Evolutionary conservation across 2,797 vertebrate genomes (phyloP), one percentile per base, ranked within the genome.

Genomic region (Moxostoma hubbsi): DNA sequence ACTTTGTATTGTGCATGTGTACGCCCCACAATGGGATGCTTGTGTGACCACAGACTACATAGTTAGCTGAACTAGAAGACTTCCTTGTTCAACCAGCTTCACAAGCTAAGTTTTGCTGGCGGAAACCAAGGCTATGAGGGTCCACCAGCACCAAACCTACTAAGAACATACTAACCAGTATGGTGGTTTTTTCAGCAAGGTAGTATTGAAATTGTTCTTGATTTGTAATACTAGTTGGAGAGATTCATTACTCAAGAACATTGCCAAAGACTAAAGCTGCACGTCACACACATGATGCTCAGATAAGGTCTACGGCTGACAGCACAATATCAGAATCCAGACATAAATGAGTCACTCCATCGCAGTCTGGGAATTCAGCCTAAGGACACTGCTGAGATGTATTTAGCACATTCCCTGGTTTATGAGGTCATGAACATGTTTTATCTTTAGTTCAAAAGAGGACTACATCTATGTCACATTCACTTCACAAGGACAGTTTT

Each of bases 401-500:
- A 49, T 10, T 18, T 59, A n/a, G 73, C 64, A 82, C 24, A 79
- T 18, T 78, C 55, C 54, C 47, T 50, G 75, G 18, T 50, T 61
- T 46, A 69, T 36, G 36, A 36, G 36, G 10, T 16, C 36, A 36
- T 10, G 47, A 16, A 24, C 70, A 72, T 43, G 55, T 59, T 72
- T 72, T 8, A 76, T 59, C 74, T 67, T 62, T 13, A 10, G 15
- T n/a, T n/a, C 6, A 46, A 36, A 55, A 57, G 51, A 57, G 61
- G 57, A 76, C 81, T 82, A 77, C 54, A 11, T 57, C 74, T 76
- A 74, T 12, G 6, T 51, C 51, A 73, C 51, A 77, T 63, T 71
- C 55, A 73, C 85, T 71, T 73, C 68, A 62, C 61, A 12, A 73
- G 58, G 53, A 69, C 75, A 74, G 62, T 71, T 50, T 55, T 49